Evolutionary conservation across 2,113 vertebrate species (phyloP).

Genomic region (Laticauda colubrina): DNA sequence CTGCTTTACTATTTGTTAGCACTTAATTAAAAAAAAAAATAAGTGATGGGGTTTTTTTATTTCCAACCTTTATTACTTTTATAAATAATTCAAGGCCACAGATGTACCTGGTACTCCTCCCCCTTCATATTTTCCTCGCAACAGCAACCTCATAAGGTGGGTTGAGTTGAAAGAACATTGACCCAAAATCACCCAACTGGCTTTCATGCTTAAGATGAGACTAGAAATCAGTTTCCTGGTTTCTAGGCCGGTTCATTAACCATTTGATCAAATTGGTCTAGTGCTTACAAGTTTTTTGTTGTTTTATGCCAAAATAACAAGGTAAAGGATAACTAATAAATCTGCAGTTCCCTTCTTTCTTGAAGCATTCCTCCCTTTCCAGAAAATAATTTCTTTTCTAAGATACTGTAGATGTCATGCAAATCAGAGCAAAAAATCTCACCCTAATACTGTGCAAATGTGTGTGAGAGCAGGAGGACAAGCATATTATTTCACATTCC

Average conservation of each 20-base stretch:
- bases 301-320: not conserved
- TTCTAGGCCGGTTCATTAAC: not conserved
- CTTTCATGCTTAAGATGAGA: not conserved
- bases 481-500: conserved; percentile 37
- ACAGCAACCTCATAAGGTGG: not conserved
- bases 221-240: not conserved
- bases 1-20: not conserved
- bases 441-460: not conserved
- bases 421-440: conserved; percentile 30
- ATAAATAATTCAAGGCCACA: not conserved
- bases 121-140: not conserved
- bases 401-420: not conserved
- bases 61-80: not conserved
- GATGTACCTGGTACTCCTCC: not conserved
- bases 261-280: not conserved
- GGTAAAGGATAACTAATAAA: not conserved
- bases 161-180: not conserved
- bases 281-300: not conserved
- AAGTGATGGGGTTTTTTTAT: not conserved
- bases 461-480: conserved; percentile 9
- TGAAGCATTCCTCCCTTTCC: not conserved
- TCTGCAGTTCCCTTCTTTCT: not conserved
- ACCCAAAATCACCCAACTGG: not conserved
- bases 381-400: conserved; percentile 24
- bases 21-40: not conserved